Conservation (phyloP, 2,797 vertebrate species). For the Molossus molossus region DNA sequence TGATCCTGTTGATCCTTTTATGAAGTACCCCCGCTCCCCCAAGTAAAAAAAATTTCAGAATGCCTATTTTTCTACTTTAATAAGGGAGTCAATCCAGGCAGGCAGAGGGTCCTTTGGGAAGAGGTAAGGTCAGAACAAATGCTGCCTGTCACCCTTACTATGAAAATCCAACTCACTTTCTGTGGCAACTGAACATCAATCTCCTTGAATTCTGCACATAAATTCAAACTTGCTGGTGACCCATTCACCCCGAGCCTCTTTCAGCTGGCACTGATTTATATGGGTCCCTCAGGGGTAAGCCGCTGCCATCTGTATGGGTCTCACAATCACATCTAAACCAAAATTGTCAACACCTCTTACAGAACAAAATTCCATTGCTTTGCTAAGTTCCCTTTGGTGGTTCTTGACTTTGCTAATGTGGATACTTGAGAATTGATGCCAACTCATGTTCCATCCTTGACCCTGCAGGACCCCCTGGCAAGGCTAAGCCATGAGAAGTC, state of each 20-base stretch:
- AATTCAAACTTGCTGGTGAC: neutral
- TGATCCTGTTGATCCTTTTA: constrained; percentile 21
- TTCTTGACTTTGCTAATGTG: neutral
- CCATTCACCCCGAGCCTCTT: constrained; percentile 24
- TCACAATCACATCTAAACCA: constrained; percentile 32
- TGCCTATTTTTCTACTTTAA: constrained; percentile 16
- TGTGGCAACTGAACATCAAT: neutral
- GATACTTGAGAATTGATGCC: neutral
- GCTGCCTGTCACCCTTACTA: neutral
- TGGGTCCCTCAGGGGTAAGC: neutral
- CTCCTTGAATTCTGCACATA: neutral
- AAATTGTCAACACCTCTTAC: neutral
- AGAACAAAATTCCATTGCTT: neutral
- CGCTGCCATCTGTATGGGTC: neutral
- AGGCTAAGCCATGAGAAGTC: neutral
- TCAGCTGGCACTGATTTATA: neutral
- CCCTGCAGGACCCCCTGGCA: neutral
- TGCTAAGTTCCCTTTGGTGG: neutral
- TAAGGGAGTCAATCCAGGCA: neutral
- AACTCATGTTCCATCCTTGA: neutral
- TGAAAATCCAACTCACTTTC: neutral
- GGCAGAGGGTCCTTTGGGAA: neutral
- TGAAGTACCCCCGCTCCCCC: neutral
- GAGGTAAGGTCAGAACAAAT: neutral
- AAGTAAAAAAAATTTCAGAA: neutral